Conservation (phyloP, 2,888 invertebrate species). For the Drosophila conformis region DNA sequence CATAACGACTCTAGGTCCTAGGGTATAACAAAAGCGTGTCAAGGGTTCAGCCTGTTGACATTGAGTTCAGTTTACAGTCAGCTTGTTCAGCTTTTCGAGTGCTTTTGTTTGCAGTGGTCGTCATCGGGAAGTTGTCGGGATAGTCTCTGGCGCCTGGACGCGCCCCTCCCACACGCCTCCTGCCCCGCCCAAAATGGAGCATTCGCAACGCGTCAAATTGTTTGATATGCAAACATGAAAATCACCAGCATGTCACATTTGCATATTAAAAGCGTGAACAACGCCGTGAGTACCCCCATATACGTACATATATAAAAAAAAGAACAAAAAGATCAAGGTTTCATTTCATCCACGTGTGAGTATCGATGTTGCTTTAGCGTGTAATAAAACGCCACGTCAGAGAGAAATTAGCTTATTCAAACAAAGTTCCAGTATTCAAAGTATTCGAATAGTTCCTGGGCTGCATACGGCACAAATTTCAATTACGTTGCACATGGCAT, state of each 20-base stretch:
- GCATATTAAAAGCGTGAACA: slow-evolving; percentile 48
- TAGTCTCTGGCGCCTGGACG: slow-evolving; percentile 18
- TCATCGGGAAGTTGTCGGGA: slow-evolving; percentile 22
- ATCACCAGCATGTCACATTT: slow-evolving; percentile 50
- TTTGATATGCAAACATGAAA: slow-evolving; percentile 57
- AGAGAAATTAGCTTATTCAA: slow-evolving; percentile 31
- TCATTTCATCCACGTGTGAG: not conserved
- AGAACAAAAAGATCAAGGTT: not conserved
- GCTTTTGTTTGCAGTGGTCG: slow-evolving; percentile 41
- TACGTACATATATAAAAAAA: not conserved
- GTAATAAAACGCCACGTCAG: slow-evolving; percentile 23
- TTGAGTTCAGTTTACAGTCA: slow-evolving; percentile 47
- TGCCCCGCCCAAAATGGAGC: slow-evolving; percentile 16
- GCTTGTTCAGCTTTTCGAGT: slow-evolving; percentile 34
- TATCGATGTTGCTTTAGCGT: slow-evolving; percentile 7
- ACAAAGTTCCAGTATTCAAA: slow-evolving; percentile 24
- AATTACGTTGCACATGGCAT: slow-evolving; percentile 57
- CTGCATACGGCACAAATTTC: slow-evolving; percentile 55
- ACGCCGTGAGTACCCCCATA: slow-evolving; percentile 2
- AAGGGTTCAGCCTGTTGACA: slow-evolving; percentile 46
- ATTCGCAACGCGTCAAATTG: slow-evolving; percentile 47
- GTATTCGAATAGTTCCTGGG: slow-evolving; percentile 23
- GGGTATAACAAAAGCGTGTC: slow-evolving; percentile 40
- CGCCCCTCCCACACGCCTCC: not conserved
- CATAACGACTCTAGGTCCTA: slow-evolving; percentile 15